phyloP scores from a whole-genome alignment of 2,113 vertebrate species.

The Pimephales promelas region DNA sequence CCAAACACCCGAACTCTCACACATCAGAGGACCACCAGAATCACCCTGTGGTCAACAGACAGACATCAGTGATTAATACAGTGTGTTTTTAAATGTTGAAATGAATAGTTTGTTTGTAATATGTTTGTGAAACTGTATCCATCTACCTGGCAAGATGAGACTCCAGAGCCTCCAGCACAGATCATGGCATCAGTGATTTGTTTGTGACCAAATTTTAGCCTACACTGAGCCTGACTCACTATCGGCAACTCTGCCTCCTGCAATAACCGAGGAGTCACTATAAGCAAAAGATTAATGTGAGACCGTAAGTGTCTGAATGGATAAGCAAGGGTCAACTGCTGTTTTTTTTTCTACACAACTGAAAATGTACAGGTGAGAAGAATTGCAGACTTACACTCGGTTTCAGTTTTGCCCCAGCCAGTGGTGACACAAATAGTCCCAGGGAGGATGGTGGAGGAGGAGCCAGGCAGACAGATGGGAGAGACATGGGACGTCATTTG shows the following conservation, averaged over 20 bases:
- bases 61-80: not conserved
- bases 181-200: conserved; percentile 79
- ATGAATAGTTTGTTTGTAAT: not conserved
- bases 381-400: conserved; percentile 66
- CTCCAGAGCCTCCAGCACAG: conserved; percentile 79
- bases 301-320: not conserved
- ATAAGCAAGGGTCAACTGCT: not conserved
- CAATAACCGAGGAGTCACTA: conserved; percentile 73
- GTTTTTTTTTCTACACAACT: not conserved
- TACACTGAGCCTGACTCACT: conserved; percentile 75
- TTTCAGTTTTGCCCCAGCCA: conserved; percentile 79
- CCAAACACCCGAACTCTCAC: conserved; percentile 72
- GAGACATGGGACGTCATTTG: conserved; percentile 69
- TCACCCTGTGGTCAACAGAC: conserved; percentile 74
- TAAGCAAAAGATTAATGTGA: not conserved
- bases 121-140: not conserved
- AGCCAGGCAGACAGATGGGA: conserved; percentile 78
- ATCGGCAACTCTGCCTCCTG: conserved; percentile 78
- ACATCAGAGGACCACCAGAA: conserved; percentile 83
- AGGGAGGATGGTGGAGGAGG: conserved; percentile 66
- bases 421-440: conserved; percentile 80
- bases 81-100: too few relatives aligned
- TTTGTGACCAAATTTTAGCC: conserved; percentile 74
- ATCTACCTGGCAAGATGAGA: conserved; percentile 79
- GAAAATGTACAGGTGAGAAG: not conserved